These are phyloP conservation scores for Macrotus californicus DNA, from an alignment of 2,113 vertebrate species.

Conservation along the genomic window DNA sequence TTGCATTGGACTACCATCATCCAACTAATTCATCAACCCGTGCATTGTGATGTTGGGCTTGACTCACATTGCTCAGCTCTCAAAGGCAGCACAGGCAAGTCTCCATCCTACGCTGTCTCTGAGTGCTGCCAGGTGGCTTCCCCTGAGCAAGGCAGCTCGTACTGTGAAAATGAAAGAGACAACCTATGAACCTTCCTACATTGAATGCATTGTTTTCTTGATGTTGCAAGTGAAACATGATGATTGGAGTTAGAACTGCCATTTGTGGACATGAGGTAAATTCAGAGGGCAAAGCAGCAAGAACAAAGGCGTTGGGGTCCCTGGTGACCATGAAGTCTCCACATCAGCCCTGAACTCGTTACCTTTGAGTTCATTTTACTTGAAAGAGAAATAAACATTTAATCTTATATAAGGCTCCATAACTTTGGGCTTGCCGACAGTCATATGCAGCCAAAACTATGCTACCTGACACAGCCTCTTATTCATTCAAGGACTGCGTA, in stretches of 20 bases:
- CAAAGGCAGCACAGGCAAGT: background rate
- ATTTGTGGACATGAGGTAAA: background rate
- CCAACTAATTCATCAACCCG: background rate
- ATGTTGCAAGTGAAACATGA: background rate
- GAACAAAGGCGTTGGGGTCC: background rate
- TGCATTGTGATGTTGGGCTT: background rate
- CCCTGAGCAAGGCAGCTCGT: background rate
- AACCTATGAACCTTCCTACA: background rate
- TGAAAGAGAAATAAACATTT: background rate
- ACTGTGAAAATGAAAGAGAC: background rate
- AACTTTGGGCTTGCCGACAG: background rate
- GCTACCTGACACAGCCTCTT: background rate
- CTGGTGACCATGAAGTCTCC: background rate
- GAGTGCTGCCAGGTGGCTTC: background rate
- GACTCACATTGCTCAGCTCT: background rate
- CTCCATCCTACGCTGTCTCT: background rate
- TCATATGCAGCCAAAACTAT: background rate
- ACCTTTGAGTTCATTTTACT: background rate
- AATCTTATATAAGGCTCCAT: background rate
- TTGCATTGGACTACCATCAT: background rate
- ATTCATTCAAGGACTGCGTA: background rate
- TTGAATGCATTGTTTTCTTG: background rate
- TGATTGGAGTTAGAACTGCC: background rate
- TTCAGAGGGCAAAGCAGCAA: background rate
- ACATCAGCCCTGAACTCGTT: background rate